These are phyloP conservation scores for Himalopsyche kuldschensis DNA, from an alignment of 2,888 invertebrate species.

Conservation along the genomic window DNA sequence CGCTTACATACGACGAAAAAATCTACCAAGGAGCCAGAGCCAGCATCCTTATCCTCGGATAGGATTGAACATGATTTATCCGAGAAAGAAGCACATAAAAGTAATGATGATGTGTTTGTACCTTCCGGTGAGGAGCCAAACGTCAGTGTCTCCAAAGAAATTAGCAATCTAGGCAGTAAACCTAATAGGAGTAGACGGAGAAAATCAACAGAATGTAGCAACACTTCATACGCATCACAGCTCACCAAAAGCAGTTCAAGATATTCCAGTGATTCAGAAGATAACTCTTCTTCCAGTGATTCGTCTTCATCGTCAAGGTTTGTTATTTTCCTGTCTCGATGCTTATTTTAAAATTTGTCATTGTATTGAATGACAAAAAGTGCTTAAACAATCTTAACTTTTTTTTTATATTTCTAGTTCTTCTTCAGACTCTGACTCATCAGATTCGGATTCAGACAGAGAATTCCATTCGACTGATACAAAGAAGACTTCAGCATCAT, in stretches of 20 bases:
- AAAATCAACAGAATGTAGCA: slow-evolving; percentile 12
- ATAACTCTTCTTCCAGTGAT: neutral
- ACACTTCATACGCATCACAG: neutral
- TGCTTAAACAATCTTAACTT: neutral
- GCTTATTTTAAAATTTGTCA: neutral
- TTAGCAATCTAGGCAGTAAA: neutral
- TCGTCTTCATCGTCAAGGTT: slow-evolving; percentile 8
- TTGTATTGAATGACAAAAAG: neutral
- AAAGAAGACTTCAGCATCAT: neutral
- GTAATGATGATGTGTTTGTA: neutral
- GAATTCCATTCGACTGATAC: neutral
- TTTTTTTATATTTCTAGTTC: slow-evolving; percentile 16
- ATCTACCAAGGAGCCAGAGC: neutral
- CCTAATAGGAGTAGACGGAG: slow-evolving; percentile 4
- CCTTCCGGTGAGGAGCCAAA: neutral
- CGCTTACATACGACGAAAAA: neutral
- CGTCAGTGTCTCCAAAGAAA: neutral
- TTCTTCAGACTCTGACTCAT: slow-evolving; percentile 16
- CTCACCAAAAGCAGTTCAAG: neutral
- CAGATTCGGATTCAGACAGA: slow-evolving; percentile 12
- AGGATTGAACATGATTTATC: neutral
- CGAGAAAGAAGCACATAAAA: neutral
- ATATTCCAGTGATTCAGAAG: slow-evolving; percentile 2
- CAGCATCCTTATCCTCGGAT: neutral
- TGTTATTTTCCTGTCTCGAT: neutral